Percentiles rank a stretch among this genome's conserved stretches.
Conservation (phyloP, 2,113 vertebrate genomes). For the Romanogobio albipinnatus region DNA sequence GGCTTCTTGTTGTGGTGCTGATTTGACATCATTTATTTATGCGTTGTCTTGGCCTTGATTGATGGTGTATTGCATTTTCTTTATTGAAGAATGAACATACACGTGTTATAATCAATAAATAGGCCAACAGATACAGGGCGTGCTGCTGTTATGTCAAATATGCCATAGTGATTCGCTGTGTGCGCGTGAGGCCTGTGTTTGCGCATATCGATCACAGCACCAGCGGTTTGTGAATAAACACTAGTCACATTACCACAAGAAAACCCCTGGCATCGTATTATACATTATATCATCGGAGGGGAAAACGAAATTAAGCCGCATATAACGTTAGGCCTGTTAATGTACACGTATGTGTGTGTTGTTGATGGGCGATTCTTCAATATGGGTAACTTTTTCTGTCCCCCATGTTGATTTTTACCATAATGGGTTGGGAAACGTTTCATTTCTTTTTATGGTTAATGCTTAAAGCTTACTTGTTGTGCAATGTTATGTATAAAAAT, state of each 20-base stretch:
- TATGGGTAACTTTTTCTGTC: not conserved
- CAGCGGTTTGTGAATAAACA: not conserved
- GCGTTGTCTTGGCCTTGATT: not conserved
- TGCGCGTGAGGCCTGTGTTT: conserved; percentile 21
- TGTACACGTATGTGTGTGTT: not conserved
- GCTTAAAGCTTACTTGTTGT: not conserved
- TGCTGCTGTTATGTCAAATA: conserved; percentile 7
- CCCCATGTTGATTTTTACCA: not conserved
- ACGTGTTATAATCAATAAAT: not conserved
- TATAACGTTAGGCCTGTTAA: not conserved
- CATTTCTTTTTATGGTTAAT: not conserved
- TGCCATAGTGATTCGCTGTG: not conserved
- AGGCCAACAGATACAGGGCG: not conserved
- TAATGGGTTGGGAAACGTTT: no score
- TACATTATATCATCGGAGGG: not conserved
- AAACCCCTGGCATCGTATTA: not conserved
- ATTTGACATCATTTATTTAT: not conserved
- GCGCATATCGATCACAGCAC: conserved; percentile 26
- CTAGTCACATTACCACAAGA: not conserved
- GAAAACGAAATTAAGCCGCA: not conserved
- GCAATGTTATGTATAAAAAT: not conserved
- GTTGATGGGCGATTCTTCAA: not conserved
- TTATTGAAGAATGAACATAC: no score
- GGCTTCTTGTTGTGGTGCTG: not conserved
- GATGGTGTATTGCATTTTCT: not conserved